Conservation (phyloP, 2,113 vertebrate species). For the Festucalex cinctus region DNA sequence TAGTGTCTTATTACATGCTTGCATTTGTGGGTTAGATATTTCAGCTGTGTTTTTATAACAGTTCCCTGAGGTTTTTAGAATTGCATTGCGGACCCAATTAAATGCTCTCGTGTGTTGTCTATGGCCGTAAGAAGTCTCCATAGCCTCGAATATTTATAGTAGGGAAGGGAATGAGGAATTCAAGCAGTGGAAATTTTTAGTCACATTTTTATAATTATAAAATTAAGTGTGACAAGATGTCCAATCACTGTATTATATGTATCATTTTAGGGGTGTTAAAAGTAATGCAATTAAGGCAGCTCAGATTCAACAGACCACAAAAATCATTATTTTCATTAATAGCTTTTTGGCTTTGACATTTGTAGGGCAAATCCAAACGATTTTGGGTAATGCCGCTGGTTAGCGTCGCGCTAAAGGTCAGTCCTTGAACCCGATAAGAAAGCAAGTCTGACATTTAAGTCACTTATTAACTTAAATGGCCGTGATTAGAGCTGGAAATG, state of each 20-base stretch:
- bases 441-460: slow-evolving; percentile 34
- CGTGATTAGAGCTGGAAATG: slow-evolving; percentile 29
- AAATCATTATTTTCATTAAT: too few species aligned
- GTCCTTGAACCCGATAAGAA: slow-evolving; percentile 55
- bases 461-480: slow-evolving; percentile 59
- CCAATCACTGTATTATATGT: background rate
- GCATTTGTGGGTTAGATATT: background rate
- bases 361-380: background rate
- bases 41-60: background rate
- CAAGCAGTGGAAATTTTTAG: background rate
- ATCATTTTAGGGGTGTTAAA: background rate
- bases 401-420: slow-evolving; percentile 48
- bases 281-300: background rate
- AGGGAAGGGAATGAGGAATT: background rate
- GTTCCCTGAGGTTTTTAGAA: background rate
- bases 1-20: too few species aligned
- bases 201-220: background rate
- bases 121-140: background rate
- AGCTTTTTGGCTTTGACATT: background rate
- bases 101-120: background rate
- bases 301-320: background rate
- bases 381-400: slow-evolving; percentile 10
- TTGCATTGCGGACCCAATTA: background rate
- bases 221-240: background rate
- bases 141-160: background rate